Conservation (phyloP, 2,113 vertebrate species). For the Eptesicus fuscus region DNA sequence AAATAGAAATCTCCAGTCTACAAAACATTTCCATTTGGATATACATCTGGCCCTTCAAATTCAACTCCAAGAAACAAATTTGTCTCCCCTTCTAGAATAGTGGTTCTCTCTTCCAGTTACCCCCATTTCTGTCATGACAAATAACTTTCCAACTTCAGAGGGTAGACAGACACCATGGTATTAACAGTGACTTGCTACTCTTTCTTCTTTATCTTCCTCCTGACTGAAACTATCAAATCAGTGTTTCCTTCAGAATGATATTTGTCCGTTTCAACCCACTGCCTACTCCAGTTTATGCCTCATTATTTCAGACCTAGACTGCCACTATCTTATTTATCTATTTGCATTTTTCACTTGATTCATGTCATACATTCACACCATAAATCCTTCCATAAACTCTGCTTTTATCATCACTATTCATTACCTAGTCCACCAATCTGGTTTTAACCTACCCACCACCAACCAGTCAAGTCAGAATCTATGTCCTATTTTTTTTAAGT, state of each 20-base stretch:
- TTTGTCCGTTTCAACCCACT: background rate
- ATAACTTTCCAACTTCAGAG: background rate
- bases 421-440: background rate
- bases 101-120: background rate
- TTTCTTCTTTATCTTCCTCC: slow-evolving; percentile 36
- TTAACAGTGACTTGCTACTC: background rate
- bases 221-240: background rate
- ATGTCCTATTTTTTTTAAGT: background rate
- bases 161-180: background rate
- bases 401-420: background rate
- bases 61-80: background rate
- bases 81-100: background rate
- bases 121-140: background rate
- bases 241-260: background rate
- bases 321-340: background rate
- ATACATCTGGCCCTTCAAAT: background rate
- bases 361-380: background rate
- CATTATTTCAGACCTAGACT: background rate
- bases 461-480: background rate
- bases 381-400: background rate
- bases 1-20: background rate
- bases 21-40: background rate
- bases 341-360: background rate
- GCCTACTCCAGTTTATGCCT: background rate
- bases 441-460: background rate